Base-by-base conservation (phyloP, 2,888 invertebrate species). In the Idaea aversata region DNA sequence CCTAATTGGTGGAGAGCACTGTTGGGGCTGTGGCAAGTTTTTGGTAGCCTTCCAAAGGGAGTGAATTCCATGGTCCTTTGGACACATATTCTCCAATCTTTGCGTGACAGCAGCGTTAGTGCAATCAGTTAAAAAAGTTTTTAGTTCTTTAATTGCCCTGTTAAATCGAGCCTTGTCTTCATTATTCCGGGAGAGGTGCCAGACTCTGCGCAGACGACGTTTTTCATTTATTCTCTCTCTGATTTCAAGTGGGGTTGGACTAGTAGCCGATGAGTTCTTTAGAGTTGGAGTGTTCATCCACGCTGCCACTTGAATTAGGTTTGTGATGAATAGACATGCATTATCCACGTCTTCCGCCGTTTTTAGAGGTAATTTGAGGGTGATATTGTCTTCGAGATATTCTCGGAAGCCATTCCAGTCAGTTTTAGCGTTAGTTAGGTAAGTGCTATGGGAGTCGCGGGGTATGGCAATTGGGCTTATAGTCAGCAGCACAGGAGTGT, bases 1-100 rank as follows among this genome's bases (percentile, higher is more conserved):
- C 59, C 35, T 66, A 16, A 66, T 35, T 15, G 68, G 61, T 16
- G 57, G 63, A 4, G 59, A 61, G 5, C 34, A 35, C 7, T 15
- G 10, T 64, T 62, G 35, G 36, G 66, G 68, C 66, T 62, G 61
- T 16, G 64, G 35, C 10, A 64, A 58, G 16, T 38, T 34, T 57
- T 62, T 63, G 63, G 67, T 63, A 58, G 63, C 16, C 62, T 65
- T 68, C 68, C 68, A 68, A 6, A 68, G 61, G 5, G 65, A 61
- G 36, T 68, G 60, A 5, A 6, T 4, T 5, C 5, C 5, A 4
- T 5, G 15, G 5, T 34, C 36, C 4, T 61, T 64, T 4, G 57
- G 34, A 25, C 57, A 34, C 7, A 64, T 57, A 57, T 38, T 34
- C 16, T 61, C 35, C 7, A 65, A 10, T n/a, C 61, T 61, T 3